Evolutionary conservation across 2,888 invertebrate genomes (phyloP).

Genomic region (Malthinus seriepunctatus): DNA sequence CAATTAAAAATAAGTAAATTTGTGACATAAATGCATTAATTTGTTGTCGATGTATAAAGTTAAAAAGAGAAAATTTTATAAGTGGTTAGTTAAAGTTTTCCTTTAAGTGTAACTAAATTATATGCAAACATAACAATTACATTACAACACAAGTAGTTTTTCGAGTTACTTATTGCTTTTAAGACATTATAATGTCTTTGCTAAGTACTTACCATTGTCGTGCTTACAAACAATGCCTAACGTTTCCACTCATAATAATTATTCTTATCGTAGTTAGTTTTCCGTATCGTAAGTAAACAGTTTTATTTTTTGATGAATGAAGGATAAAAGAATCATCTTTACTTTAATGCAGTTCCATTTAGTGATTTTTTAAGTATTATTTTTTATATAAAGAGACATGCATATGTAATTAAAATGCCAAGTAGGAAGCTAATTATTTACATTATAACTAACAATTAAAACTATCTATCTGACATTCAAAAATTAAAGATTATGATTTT

Average conservation of each 20-base stretch:
- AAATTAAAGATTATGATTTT: too few relatives aligned
- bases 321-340: too few relatives aligned
- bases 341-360: too few relatives aligned
- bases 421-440: too few relatives aligned
- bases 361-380: too few relatives aligned
- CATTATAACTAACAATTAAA: too few relatives aligned
- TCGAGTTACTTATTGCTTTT: slow-evolving; percentile 40
- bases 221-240: slow-evolving; percentile 29
- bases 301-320: not conserved
- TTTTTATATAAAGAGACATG: too few relatives aligned
- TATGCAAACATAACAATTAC: slow-evolving; percentile 42
- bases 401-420: too few relatives aligned
- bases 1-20: slow-evolving; percentile 10
- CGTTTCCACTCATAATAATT: slow-evolving; percentile 21
- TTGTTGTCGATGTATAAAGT: slow-evolving; percentile 8
- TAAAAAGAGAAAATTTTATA: slow-evolving; percentile 2
- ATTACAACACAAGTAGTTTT: slow-evolving; percentile 44
- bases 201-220: slow-evolving; percentile 28
- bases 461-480: too few relatives aligned
- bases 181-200: slow-evolving; percentile 32
- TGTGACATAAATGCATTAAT: slow-evolving; percentile 8
- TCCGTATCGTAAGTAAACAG: slow-evolving; percentile 4
- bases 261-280: slow-evolving; percentile 19
- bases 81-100: slow-evolving; percentile 14
- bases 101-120: slow-evolving; percentile 27